Base-by-base conservation (phyloP, 2,113 vertebrate species). In the Myotis yumanensis region DNA sequence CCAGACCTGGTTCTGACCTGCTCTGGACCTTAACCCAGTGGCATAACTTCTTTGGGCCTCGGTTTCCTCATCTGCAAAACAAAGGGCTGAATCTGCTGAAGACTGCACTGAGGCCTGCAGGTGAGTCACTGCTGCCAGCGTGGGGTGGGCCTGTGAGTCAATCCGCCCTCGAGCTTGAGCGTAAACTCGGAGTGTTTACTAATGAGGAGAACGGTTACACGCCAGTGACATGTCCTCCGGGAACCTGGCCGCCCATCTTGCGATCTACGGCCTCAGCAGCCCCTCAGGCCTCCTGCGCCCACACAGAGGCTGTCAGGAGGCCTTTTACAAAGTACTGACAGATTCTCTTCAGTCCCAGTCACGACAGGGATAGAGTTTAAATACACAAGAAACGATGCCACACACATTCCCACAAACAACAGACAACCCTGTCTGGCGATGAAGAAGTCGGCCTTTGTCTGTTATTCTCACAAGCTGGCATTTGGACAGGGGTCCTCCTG, bases 41-140 rank as follows among this genome's bases (percentile, higher is more conserved):
- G 82, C 68, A 25, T 35, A 7, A 81, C 80, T 90, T 88, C 92
- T 72, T 51, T 81, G 92, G 57, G 85, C 90, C 95, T 95, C 76
- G n/a, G 75, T 89, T 69, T 95, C 77, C 69, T 83, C 89, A 35
- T 89, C 54, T 92, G 57, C 43, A 59, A 92, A 75, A 86, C 69
- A 85, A 94, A 37, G 76, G 32, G 17, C 2, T 37, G 51, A 54
- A 86, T 62, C 28, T 71, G 62, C 40, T 25, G 64, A 35, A 23
- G 46, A 59, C 14, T 30, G 32, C 12, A 20, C 25, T 2, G 32
- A 87, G 51, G 20, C 37, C 91, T 28, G 40, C 0, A 30, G 11
- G 25, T 3, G 28, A 46, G 40, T 6, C 46, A 14, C 30, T 0
- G 11, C 14, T 16, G 28, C 9, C 46, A 18, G 10, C 64, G 43